phyloP scores from a whole-genome alignment of 35 echinoderm and acorn worm species.

The Ophioderma brevispina region DNA sequence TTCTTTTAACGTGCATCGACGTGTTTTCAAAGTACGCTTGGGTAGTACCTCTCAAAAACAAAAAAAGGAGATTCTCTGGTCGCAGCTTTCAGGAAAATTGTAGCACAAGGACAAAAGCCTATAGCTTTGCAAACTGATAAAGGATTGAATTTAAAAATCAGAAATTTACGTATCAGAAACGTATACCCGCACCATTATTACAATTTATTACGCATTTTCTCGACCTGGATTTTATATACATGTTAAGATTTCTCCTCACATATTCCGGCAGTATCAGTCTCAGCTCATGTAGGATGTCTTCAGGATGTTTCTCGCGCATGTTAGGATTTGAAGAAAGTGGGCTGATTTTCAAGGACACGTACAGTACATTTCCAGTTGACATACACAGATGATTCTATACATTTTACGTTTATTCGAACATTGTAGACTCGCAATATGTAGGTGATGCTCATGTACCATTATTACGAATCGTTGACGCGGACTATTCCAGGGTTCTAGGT shows the following conservation, averaged over 20 bases:
- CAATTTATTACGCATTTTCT: no score
- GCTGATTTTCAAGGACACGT: neutral
- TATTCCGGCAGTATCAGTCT: no score
- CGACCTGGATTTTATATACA: no score
- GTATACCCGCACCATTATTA: no score
- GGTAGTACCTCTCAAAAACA: constrained; percentile 20
- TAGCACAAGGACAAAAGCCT: neutral
- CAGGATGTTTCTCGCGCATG: no score
- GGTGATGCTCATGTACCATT: constrained; percentile 25
- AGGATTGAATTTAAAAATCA: constrained; percentile 71
- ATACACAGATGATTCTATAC: constrained; percentile 43
- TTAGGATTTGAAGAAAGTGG: constrained; percentile 34
- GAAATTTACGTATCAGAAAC: no score
- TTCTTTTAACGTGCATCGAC: constrained; percentile 12
- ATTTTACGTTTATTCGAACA: constrained; percentile 59
- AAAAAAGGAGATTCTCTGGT: constrained; percentile 30
- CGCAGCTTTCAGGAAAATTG: constrained; percentile 35
- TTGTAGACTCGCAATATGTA: constrained; percentile 38
- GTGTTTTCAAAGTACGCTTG: constrained; percentile 50
- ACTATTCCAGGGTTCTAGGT: neutral
- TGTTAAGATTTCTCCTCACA: no score
- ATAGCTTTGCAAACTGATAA: constrained; percentile 50
- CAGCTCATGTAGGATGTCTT: no score
- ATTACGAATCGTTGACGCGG: neutral
- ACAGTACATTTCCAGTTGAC: constrained; percentile 24